Evolutionary conservation across 2,113 vertebrate species (phyloP).

Genomic region (Myrmecobius fasciatus): DNA sequence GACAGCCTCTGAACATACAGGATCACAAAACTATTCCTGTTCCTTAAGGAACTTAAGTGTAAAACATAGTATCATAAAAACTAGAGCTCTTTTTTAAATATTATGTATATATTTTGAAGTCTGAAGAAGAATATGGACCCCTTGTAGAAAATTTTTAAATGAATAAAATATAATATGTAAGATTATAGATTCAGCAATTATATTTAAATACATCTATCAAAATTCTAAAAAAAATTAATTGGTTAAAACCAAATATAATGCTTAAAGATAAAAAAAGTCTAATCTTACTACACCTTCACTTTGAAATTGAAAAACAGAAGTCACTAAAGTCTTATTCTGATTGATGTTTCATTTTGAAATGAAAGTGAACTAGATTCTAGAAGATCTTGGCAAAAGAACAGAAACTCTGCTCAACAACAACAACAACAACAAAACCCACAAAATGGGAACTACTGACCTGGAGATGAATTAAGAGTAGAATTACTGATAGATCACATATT

Average conservation of each 20-base stretch:
- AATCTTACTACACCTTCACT: neutral
- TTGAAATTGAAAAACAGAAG: neutral
- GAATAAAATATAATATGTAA: neutral
- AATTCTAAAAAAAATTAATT: neutral
- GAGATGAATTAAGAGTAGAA: neutral
- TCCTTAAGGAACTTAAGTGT: neutral
- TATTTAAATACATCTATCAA: neutral
- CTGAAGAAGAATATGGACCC: neutral
- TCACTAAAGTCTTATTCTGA: neutral
- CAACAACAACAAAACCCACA: neutral
- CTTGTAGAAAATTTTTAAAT: neutral
- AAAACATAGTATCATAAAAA: neutral
- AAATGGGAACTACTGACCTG: neutral
- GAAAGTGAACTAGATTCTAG: neutral
- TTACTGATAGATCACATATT: neutral
- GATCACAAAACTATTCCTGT: neutral
- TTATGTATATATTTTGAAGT: neutral
- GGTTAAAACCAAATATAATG: neutral
- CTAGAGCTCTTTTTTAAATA: neutral
- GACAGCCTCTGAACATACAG: neutral
- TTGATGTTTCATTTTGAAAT: neutral
- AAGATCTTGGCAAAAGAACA: neutral
- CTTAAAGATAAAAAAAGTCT: neutral
- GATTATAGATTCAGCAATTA: neutral
- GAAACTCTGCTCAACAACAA: neutral